A percentile compares a stretch with the other conserved stretches of the same genome.
Evolutionary conservation across 1,140 invertebrate species (phyloP).

Genomic region (Teleopsis dalmanni): DNA sequence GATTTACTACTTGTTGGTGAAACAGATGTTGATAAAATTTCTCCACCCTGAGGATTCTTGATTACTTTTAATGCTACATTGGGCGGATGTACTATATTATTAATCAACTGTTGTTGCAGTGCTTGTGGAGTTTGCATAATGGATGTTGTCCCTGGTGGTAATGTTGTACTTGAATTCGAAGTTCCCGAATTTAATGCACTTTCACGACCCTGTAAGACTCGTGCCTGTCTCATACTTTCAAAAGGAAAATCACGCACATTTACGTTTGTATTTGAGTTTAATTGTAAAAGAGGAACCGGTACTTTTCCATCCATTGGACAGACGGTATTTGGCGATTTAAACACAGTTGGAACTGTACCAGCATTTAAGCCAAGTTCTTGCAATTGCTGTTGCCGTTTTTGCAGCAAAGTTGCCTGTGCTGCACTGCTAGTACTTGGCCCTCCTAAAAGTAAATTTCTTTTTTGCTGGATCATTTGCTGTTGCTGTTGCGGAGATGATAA

Average conservation of each 20-base stretch:
- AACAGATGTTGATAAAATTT: constrained; percentile 15
- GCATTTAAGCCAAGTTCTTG: constrained; percentile 2
- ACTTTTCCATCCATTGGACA: constrained; percentile 69
- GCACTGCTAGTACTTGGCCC: constrained; percentile 21
- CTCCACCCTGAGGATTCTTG: constrained; percentile 31
- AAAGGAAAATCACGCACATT: constrained; percentile 63
- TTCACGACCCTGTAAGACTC: constrained; percentile 52
- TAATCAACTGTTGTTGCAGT: constrained; percentile 5
- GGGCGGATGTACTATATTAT: constrained; percentile 24
- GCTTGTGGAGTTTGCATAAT: not conserved
- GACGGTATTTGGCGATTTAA: constrained; percentile 76
- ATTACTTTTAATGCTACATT: constrained; percentile 34
- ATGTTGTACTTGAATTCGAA: not conserved
- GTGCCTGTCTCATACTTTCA: constrained; percentile 81
- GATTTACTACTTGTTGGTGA: constrained; percentile 26
- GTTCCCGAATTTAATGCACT: constrained; percentile 11
- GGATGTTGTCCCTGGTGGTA: not conserved
- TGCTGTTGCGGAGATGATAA: constrained; percentile 27
- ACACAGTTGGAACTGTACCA: constrained; percentile 33
- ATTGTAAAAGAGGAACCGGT: constrained; percentile 47
- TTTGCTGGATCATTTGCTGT: constrained; percentile 17
- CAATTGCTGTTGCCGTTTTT: constrained; percentile 19
- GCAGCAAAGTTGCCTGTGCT: constrained; percentile 13
- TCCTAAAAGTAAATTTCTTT: constrained; percentile 19
- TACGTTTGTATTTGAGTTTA: constrained; percentile 38